Conservation (phyloP, 1,140 invertebrate genomes). For the Aradophagus sp. region DNA sequence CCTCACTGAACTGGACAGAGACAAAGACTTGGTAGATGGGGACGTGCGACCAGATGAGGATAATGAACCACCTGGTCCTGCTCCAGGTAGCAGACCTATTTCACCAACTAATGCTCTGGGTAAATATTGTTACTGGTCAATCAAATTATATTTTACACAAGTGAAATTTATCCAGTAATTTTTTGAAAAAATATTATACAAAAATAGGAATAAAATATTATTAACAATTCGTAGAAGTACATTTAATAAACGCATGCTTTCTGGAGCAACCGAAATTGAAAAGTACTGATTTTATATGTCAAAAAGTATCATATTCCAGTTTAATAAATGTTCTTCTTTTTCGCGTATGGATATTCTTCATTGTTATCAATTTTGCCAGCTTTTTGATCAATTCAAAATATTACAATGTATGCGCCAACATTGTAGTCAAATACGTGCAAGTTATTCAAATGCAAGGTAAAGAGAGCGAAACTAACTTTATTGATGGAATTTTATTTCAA, state of each 20-base stretch:
- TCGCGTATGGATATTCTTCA: conserved; percentile 1
- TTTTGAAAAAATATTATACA: background rate
- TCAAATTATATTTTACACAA: too few species aligned
- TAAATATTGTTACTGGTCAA: conserved; percentile 41
- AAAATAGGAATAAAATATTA: too few species aligned
- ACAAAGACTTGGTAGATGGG: conserved; percentile 69
- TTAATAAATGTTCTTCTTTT: background rate
- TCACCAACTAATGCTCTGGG: conserved; percentile 69
- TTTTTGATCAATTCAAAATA: conserved; percentile 20
- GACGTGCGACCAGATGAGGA: conserved; percentile 69
- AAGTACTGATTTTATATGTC: too few species aligned
- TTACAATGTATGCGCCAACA: conserved; percentile 25
- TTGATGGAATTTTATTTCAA: conserved; percentile 31
- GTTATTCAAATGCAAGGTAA: conserved; percentile 40
- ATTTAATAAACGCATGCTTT: too few species aligned
- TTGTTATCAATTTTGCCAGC: conserved; percentile 2
- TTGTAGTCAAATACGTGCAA: conserved; percentile 1
- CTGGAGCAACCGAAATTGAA: too few species aligned
- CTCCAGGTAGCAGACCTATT: conserved; percentile 70
- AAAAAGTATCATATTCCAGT: too few species aligned
- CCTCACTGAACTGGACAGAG: conserved; percentile 63
- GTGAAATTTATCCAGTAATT: background rate
- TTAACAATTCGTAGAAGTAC: too few species aligned
- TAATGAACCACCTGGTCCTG: conserved; percentile 73
- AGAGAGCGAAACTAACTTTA: conserved; percentile 15